Evolutionary conservation across 2,797 vertebrate species (phyloP).

Genomic region (Leuciscus waleckii): DNA sequence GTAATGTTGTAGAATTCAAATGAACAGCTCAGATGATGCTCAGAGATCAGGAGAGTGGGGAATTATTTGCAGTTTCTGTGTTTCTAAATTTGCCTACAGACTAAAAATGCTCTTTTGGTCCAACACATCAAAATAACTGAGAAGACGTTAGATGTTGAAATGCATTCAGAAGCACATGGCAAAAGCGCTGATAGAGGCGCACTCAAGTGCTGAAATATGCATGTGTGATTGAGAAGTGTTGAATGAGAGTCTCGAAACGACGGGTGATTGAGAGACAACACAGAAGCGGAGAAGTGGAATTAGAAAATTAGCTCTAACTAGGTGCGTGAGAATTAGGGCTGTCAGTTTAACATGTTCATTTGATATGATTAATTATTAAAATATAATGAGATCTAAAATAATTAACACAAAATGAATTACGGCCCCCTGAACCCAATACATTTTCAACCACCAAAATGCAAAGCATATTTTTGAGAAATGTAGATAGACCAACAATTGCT

Average conservation of each 20-base stretch:
- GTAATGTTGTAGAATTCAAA: conserved; percentile 76
- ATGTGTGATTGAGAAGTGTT: conserved; percentile 50
- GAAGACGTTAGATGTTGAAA: conserved; percentile 25
- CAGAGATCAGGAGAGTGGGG: conserved; percentile 51
- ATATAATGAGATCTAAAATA: conserved; percentile 11
- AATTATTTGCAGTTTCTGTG: conserved; percentile 29
- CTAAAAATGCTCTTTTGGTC: conserved; percentile 49
- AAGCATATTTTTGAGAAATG: background rate
- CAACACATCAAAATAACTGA: conserved; percentile 29
- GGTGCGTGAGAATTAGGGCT: background rate
- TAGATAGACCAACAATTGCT: background rate
- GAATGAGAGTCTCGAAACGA: conserved; percentile 22
- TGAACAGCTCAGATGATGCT: conserved; percentile 71
- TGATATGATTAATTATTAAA: background rate
- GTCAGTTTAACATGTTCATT: conserved; percentile 18
- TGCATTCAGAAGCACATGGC: background rate
- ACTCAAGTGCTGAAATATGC: conserved; percentile 51
- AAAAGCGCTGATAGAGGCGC: background rate
- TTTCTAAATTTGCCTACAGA: conserved; percentile 36
- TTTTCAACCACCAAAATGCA: background rate
- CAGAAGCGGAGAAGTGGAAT: conserved; percentile 36
- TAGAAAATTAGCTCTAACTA: conserved; percentile 38
- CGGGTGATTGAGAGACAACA: conserved; percentile 46
- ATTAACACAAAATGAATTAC: background rate
- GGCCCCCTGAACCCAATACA: background rate